phyloP scores from a whole-genome alignment of 2,888 invertebrate genomes.

The Branchellion lobata region DNA sequence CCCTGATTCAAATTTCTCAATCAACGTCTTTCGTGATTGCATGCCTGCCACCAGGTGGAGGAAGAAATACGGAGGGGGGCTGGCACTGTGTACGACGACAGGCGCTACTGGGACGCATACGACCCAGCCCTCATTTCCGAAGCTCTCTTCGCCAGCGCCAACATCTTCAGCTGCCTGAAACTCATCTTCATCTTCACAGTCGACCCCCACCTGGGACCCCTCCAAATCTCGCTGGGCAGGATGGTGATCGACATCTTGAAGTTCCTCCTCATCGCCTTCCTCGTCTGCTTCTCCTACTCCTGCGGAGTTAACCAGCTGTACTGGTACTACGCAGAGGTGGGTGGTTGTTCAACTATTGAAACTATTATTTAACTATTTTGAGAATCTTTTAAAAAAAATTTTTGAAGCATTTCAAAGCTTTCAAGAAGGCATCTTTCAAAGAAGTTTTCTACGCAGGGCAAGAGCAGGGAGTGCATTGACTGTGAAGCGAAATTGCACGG shows the following conservation, averaged over 20 bases:
- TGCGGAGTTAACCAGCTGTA: slow-evolving; percentile 85
- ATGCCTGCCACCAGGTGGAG: slow-evolving; percentile 48
- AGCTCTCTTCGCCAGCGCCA: slow-evolving; percentile 89
- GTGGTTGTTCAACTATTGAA: slow-evolving; percentile 44
- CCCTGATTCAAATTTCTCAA: too few relatives aligned
- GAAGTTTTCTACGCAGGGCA: too few relatives aligned
- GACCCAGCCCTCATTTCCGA: slow-evolving; percentile 86
- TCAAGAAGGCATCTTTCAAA: too few relatives aligned
- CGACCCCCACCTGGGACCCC: slow-evolving; percentile 85
- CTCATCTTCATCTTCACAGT: slow-evolving; percentile 87
- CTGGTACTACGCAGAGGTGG: slow-evolving; percentile 72
- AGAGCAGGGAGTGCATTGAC: slow-evolving; percentile 14
- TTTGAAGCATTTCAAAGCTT: too few relatives aligned
- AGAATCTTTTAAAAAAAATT: too few relatives aligned
- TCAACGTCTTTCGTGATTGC: too few relatives aligned
- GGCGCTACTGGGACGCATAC: slow-evolving; percentile 95
- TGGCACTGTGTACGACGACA: slow-evolving; percentile 53
- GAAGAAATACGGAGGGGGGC: slow-evolving; percentile 48
- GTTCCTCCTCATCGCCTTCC: slow-evolving; percentile 83
- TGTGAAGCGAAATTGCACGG: slow-evolving; percentile 17
- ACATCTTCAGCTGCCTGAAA: slow-evolving; percentile 89
- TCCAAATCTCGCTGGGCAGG: slow-evolving; percentile 83
- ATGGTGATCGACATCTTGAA: slow-evolving; percentile 80
- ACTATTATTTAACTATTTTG: too few relatives aligned
- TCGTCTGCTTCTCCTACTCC: slow-evolving; percentile 80